Percentiles rank a stretch among this genome's conserved stretches.
phyloP scores from a whole-genome alignment of 2,888 invertebrate genomes.

The Prosopocoilus inquinatus region DNA sequence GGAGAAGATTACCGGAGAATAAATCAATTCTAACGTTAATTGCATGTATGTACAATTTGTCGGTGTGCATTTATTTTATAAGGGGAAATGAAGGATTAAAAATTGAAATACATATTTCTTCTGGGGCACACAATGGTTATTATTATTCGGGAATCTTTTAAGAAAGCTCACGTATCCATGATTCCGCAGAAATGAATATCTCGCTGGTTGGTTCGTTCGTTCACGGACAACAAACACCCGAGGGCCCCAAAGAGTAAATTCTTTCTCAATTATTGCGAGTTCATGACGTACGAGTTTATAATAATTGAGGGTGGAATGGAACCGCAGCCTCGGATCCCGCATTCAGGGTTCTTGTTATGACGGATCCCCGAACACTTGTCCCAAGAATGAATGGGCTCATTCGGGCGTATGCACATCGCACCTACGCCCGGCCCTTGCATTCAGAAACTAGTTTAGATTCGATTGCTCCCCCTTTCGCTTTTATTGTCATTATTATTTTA shows the following conservation, averaged over 20 bases:
- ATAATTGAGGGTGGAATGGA: slow-evolving; percentile 13
- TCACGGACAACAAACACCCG: background rate
- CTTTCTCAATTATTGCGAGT: slow-evolving; percentile 38
- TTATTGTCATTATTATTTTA: slow-evolving; percentile 15
- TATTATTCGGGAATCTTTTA: too few relatives aligned
- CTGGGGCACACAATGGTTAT: too few relatives aligned
- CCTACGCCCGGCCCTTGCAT: slow-evolving; percentile 33
- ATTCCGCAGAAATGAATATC: too few relatives aligned
- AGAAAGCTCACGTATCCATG: too few relatives aligned
- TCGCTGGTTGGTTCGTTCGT: too few relatives aligned
- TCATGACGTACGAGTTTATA: slow-evolving; percentile 23
- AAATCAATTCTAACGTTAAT: too few relatives aligned
- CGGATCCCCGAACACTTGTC: slow-evolving; percentile 30
- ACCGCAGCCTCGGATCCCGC: background rate
- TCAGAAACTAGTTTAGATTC: slow-evolving; percentile 6
- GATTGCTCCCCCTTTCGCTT: slow-evolving; percentile 10
- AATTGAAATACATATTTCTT: too few relatives aligned
- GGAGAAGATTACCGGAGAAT: background rate
- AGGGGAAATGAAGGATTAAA: too few relatives aligned
- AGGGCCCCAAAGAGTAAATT: slow-evolving; percentile 35
- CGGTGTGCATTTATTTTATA: too few relatives aligned
- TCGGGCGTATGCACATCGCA: slow-evolving; percentile 44
- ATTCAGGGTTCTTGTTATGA: slow-evolving; percentile 1
- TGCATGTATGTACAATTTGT: too few relatives aligned
- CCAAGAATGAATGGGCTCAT: slow-evolving; percentile 38